Evolutionary conservation across 2,113 vertebrate species (phyloP), one percentile per base, ranked within the genome.

Genomic region (Sminthopsis crassicaudata): DNA sequence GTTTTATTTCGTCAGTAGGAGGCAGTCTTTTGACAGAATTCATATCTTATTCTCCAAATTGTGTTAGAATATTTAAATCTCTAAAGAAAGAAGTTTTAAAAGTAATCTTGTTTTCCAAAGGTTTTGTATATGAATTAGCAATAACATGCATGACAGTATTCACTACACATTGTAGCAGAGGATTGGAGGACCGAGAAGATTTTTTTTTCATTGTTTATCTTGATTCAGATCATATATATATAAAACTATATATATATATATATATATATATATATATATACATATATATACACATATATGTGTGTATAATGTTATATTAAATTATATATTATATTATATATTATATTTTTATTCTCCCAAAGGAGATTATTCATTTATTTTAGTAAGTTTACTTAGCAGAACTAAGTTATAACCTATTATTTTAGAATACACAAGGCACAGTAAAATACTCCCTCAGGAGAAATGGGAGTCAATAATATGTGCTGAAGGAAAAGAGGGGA

Each of bases 31-130:
- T 84, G 46, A 30, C n/a, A 95, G 88, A 48, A 1, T 93, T 92
- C 93, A 1, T 46, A 24, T 16, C 67, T 94, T 92, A 95, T 94
- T 93, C 30, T 7, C 92, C 50, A 92, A 90, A 30, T 92, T 93
- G 93, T 91, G 93, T 92, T 46, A 96, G 36, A 90, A 93, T n/a
- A 46, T 91, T 84, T 84, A 42, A 42, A 84, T 42, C 7, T n/a
- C 67, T 42, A 84, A 84, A 84, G 5, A 36, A 91, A 94, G 76
- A 2, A 42, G 57, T 91, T 88, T 25, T 90, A 84, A 90, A 90
- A 46, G 1, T 25, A 50, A 84, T 94, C 52, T 92, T 93, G 25
- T 91, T 94, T 94, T 91, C 53, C 2, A 57, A 93, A 95, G 92
- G 91, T 67, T 11, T 92, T 88, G 25, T 53, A 46, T 26, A 88